Base-by-base conservation (phyloP, 2,888 invertebrate species). In the Oscheius sp. region DNA sequence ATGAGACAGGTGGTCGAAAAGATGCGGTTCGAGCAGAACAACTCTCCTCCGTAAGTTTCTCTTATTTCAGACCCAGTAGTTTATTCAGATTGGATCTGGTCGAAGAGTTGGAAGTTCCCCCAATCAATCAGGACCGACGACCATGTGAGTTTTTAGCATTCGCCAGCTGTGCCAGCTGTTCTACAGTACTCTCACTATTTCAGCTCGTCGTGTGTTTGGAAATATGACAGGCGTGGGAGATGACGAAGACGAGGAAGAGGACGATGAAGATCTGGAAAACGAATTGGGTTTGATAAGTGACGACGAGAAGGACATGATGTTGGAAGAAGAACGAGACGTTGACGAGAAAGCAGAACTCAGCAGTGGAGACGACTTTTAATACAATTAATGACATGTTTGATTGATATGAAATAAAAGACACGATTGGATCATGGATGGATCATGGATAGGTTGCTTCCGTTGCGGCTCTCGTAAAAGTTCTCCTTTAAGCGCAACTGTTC, bases 1-100 rank as follows among this genome's bases (percentile, higher is more conserved):
- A 91, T 92, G 77, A 90, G 91, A 81, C 90, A 91, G 77, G 91
- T 92, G 87, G 90, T 92, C 59, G 92, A 92, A 76, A 91, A 91
- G 84, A 89, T 92, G 83, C 90, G 91, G 71, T 89, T 91, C 32
- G 92, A 92, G 79, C 92, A 92, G 74, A 80, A 81, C 33, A 77
- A 78, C 37, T 70, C 77, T 7, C 80, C 81, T 13, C 79, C 79
- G 82, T 84, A 57, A 74, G 77, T 70, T 53, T 11, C 2, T n/a
- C 21, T 4, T 37, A 7, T 29, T 13, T 35, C 9, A 11, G 50
- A 47, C 37, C 4, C 2, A 33, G 2, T 62, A 10, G n/a, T 32
- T 53, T 9, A 11, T 73, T 29, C 58, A 74, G 74, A 50, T 35
- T 74, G 13, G 74, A 74, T 11, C 57, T 33, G n/a, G 37, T 21